These are phyloP conservation scores for Pan troglodytes DNA, from an alignment of 2,113 vertebrate species.

Conservation along the genomic window NHGRI_mPanTro3-v2.1_pri NC_072401.2:7708001-7708500, in stretches of 20 bases:
- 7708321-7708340: fast-evolving
- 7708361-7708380: neutral
- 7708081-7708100: too few relatives aligned
- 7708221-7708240: neutral
- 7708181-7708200: neutral
- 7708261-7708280: fast-evolving
- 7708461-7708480: neutral
- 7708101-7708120: neutral
- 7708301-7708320: fast-evolving
- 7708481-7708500: neutral
- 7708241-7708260: neutral
- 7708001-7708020: too few relatives aligned
- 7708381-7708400: neutral
- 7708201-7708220: fast-evolving
- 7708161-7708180: neutral
- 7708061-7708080: neutral
- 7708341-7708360: fast-evolving
- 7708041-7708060: neutral
- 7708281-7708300: neutral
- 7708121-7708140: neutral
- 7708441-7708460: neutral
- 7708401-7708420: neutral
- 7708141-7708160: neutral
- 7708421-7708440: neutral
- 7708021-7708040: neutral